A percentile compares a stretch with the other conserved stretches of the same genome.
Conservation (phyloP, 2,888 invertebrate genomes). For the Stenotaenia linearis region DNA sequence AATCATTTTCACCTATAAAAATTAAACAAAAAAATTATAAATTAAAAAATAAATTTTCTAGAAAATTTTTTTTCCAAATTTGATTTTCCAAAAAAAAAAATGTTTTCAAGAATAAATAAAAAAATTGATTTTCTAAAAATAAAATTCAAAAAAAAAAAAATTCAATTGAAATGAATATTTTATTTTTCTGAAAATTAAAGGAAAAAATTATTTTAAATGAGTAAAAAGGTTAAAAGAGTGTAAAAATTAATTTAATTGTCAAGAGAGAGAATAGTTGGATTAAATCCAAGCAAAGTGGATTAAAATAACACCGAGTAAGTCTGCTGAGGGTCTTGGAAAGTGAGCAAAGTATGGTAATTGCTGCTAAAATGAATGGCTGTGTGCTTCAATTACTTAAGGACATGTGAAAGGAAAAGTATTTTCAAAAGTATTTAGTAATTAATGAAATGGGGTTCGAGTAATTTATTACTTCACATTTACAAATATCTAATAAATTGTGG, state of each 20-base stretch:
- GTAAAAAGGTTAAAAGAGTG: too few species aligned
- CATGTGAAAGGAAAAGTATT: neutral
- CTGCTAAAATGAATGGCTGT: neutral
- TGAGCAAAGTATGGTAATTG: neutral
- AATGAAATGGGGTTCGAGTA: neutral
- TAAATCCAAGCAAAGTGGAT: neutral
- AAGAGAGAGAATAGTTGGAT: neutral
- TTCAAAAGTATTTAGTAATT: neutral
- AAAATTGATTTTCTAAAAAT: neutral
- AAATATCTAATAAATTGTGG: neutral
- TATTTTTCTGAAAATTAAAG: neutral
- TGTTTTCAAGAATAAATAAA: too few species aligned
- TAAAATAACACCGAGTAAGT: neutral
- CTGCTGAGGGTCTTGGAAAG: neutral
- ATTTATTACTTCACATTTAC: too few species aligned
- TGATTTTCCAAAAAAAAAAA: too few species aligned
- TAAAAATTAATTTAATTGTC: neutral
- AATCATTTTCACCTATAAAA: neutral
- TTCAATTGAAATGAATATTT: neutral
- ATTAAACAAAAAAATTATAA: too few species aligned
- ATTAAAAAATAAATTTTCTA: too few species aligned
- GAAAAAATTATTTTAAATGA: too few species aligned
- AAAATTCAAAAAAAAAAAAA: neutral
- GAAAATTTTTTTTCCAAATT: too few species aligned
- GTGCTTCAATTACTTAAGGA: neutral